These are phyloP conservation scores for Montipora efflorescens DNA, from an alignment of 64 coral and sea anemone genomes.

Conservation along the genomic window DNA sequence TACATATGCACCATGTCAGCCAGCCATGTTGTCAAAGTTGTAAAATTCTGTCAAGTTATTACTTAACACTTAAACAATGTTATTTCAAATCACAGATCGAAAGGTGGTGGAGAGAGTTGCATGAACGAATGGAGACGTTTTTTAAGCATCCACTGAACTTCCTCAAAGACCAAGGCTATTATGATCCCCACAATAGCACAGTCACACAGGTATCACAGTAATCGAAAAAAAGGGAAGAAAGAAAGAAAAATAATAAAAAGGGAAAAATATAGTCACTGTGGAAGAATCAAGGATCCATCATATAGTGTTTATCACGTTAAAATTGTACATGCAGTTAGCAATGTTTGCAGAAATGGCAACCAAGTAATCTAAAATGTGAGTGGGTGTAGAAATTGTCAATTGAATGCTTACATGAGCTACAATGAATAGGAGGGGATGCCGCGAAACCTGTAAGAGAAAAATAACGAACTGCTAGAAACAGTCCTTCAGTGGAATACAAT, in stretches of 20 bases:
- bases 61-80: constrained; percentile 13
- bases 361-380: constrained; percentile 3
- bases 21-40: constrained; percentile 18
- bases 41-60: constrained; percentile 29
- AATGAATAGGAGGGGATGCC: neutral
- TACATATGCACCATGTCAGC: neutral
- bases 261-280: neutral
- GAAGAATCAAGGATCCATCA: constrained; percentile 1
- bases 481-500: neutral
- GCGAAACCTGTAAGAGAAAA: constrained; percentile 15
- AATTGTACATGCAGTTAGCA: neutral
- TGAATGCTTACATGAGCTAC: neutral
- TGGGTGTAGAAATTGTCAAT: neutral
- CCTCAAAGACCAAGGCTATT: constrained; percentile 67
- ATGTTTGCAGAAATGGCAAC: constrained; percentile 1
- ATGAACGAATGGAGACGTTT: constrained; percentile 59
- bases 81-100: constrained; percentile 55
- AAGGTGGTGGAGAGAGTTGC: constrained; percentile 59
- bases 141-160: constrained; percentile 51
- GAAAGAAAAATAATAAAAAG: neutral
- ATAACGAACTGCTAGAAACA: neutral
- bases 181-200: constrained; percentile 59
- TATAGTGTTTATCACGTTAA: neutral
- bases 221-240: constrained; percentile 1
- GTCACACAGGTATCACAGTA: neutral